These are phyloP conservation scores for Cyaniris semiargus DNA, from an alignment of 2,888 invertebrate genomes.

Conservation along the genomic window DNA sequence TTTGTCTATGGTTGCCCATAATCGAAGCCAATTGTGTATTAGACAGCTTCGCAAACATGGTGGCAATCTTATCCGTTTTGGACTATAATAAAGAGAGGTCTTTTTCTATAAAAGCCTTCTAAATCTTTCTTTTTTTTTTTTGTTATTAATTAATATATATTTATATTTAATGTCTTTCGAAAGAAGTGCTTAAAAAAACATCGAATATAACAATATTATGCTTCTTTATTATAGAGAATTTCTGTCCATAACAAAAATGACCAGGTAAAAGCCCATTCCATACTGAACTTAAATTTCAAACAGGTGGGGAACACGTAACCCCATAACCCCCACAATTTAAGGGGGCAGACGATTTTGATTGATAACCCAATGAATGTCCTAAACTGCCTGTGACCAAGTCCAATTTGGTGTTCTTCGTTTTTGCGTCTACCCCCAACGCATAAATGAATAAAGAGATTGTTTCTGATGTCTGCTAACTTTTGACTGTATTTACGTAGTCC, in stretches of 20 bases:
- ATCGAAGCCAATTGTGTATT: too few relatives aligned
- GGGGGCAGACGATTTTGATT: conserved; percentile 58
- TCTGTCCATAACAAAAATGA: neutral
- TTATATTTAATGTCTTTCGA: too few relatives aligned
- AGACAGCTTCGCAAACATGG: too few relatives aligned
- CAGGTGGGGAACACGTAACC: conserved; percentile 1
- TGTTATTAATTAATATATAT: too few relatives aligned
- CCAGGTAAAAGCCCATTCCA: neutral
- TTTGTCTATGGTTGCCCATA: too few relatives aligned
- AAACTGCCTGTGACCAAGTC: conserved; percentile 59
- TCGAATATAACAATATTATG: too few relatives aligned
- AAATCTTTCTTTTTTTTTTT: too few relatives aligned
- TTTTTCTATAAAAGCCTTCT: too few relatives aligned
- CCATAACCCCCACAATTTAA: conserved; percentile 42
- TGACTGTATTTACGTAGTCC: conserved; percentile 37
- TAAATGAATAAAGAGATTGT: conserved; percentile 68
- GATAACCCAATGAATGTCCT: conserved; percentile 61
- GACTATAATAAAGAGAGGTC: too few relatives aligned
- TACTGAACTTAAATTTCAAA: neutral
- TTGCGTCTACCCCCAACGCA: conserved; percentile 63
- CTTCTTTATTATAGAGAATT: too few relatives aligned
- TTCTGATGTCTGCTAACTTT: conserved; percentile 48
- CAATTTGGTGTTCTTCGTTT: conserved; percentile 65
- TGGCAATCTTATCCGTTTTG: too few relatives aligned
- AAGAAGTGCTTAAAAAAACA: too few relatives aligned